A percentile compares a stretch with the other conserved stretches of the same genome.
phyloP scores from a whole-genome alignment of 2,888 invertebrate genomes.

The Phalera bucephala region DNA sequence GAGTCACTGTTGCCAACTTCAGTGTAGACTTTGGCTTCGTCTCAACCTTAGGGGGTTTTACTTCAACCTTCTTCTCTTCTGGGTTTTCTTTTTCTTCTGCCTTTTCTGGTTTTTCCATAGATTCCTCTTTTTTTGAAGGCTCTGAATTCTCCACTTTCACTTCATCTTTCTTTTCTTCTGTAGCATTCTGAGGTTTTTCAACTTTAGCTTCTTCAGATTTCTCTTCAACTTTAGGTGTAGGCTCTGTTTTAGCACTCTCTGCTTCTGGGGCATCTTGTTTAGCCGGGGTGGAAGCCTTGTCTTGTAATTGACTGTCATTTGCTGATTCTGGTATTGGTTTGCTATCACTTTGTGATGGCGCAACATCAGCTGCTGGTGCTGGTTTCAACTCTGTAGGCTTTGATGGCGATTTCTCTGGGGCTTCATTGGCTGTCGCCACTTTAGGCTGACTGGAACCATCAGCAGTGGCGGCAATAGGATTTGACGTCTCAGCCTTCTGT shows the following conservation, averaged over 20 bases:
- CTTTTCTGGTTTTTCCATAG: slow-evolving; percentile 13
- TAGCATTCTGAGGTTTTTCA: slow-evolving; percentile 34
- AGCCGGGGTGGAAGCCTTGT: slow-evolving; percentile 46
- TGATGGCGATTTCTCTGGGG: slow-evolving; percentile 63
- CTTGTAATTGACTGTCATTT: slow-evolving; percentile 59
- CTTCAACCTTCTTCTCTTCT: slow-evolving; percentile 51
- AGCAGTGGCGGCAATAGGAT: slow-evolving; percentile 36
- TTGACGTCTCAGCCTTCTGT: slow-evolving; percentile 59
- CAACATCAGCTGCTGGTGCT: slow-evolving; percentile 64
- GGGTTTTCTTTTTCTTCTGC: slow-evolving; percentile 50
- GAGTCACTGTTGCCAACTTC: slow-evolving; percentile 81
- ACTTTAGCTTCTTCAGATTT: slow-evolving; percentile 49
- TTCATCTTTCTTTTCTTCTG: slow-evolving; percentile 49
- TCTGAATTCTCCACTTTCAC: slow-evolving; percentile 35
- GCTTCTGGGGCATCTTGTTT: slow-evolving; percentile 43
- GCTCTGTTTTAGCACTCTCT: slow-evolving; percentile 52
- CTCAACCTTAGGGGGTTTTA: slow-evolving; percentile 55
- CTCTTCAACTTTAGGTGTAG: slow-evolving; percentile 50
- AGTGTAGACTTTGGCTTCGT: slow-evolving; percentile 73
- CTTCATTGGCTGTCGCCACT: slow-evolving; percentile 65
- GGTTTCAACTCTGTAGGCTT: slow-evolving; percentile 68
- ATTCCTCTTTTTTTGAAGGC: slow-evolving; percentile 32
- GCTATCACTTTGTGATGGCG: slow-evolving; percentile 65
- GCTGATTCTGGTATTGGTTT: slow-evolving; percentile 70
- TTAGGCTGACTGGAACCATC: slow-evolving; percentile 62